phyloP scores from a whole-genome alignment of 2,113 vertebrate species.

The Columbina picui region DNA sequence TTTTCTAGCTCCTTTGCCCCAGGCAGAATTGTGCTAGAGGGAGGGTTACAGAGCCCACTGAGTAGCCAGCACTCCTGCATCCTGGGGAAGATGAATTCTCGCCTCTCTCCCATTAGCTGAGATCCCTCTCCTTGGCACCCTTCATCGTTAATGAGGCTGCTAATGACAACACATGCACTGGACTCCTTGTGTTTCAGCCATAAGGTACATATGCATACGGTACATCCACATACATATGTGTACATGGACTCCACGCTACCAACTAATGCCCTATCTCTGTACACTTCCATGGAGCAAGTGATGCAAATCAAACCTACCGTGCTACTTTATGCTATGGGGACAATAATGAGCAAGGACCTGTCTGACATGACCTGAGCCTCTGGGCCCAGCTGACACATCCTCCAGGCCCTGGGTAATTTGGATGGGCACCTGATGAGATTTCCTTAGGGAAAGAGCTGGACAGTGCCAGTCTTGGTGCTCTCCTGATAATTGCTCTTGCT shows the following conservation, averaged over 20 bases:
- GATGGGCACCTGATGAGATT: background rate
- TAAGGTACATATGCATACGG: fast-evolving
- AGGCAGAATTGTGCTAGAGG: fast-evolving
- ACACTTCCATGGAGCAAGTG: background rate
- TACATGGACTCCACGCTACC: background rate
- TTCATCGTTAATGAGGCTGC: background rate
- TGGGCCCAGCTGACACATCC: background rate
- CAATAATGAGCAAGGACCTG: background rate
- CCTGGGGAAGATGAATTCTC: background rate
- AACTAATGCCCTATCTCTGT: background rate
- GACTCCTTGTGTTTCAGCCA: background rate
- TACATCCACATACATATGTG: fast-evolving
- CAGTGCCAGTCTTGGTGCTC: background rate
- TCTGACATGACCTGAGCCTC: background rate
- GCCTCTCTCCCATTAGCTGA: background rate
- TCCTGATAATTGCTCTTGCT: background rate
- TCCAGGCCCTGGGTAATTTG: background rate
- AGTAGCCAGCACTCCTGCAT: background rate
- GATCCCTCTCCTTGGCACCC: background rate
- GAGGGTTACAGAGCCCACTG: background rate
- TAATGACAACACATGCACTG: background rate
- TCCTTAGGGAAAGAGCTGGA: background rate
- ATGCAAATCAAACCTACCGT: background rate
- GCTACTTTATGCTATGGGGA: background rate
- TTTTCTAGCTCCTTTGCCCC: background rate